phyloP scores from a whole-genome alignment of 2,113 vertebrate species.

The Pseudolaguvia tuberculata region DNA sequence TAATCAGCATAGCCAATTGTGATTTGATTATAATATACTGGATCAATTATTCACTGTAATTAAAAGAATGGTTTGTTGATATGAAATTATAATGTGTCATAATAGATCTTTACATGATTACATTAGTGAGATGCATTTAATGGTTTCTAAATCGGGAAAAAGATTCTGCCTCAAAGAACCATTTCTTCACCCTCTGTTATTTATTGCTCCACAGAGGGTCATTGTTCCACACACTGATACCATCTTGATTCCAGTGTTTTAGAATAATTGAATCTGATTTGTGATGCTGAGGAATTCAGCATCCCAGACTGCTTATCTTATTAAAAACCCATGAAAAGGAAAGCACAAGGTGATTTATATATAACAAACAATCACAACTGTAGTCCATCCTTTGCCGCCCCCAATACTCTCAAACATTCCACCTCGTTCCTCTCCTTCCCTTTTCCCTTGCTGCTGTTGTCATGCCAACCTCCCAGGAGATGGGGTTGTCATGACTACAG shows the following conservation, averaged over 20 bases:
- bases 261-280: conserved; percentile 14
- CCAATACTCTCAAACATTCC: conserved; percentile 26
- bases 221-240: neutral
- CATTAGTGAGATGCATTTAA: conserved; percentile 57
- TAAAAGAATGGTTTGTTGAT: neutral
- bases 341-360: conserved; percentile 12
- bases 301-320: conserved; percentile 1
- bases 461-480: conserved; percentile 76
- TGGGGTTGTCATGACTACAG: conserved; percentile 85
- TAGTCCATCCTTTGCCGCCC: conserved; percentile 20
- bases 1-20: neutral
- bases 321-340: conserved; percentile 4
- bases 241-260: conserved; percentile 16
- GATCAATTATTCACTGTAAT: neutral
- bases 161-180: conserved; percentile 39
- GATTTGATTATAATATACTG: neutral
- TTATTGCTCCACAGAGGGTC: conserved; percentile 38
- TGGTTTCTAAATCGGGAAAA: conserved; percentile 54
- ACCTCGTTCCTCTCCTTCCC: conserved; percentile 39
- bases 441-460: conserved; percentile 58
- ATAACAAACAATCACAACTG: conserved; percentile 26
- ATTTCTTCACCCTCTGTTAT: conserved; percentile 46
- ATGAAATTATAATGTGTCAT: conserved; percentile 47
- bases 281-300: conserved; percentile 4
- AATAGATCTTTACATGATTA: conserved; percentile 52